These are phyloP conservation scores for Betta splendens DNA, from an alignment of 2,797 vertebrate species.

Conservation along the genomic window DNA sequence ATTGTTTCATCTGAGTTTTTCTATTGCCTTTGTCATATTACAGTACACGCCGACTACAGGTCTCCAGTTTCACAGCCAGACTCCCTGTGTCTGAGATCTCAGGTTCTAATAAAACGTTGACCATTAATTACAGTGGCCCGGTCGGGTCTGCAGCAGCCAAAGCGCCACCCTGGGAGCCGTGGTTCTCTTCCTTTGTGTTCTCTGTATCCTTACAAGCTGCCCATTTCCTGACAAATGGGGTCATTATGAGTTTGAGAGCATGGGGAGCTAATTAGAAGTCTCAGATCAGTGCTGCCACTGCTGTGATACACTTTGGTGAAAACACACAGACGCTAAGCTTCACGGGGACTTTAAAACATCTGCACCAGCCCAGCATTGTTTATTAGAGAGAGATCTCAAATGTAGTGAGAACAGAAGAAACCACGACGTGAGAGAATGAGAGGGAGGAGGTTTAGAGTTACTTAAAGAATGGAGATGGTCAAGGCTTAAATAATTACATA, in stretches of 20 bases:
- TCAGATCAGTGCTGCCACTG: slow-evolving; percentile 62
- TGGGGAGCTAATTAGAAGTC: slow-evolving; percentile 68
- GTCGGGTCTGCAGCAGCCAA: background rate
- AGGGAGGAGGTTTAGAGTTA: too few relatives aligned
- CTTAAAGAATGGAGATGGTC: too few relatives aligned
- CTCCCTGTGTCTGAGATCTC: background rate
- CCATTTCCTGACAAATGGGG: slow-evolving; percentile 57
- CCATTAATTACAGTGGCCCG: background rate
- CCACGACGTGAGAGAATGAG: too few relatives aligned
- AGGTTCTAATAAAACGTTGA: background rate
- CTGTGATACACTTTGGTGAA: slow-evolving; percentile 48
- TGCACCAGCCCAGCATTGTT: slow-evolving; percentile 24
- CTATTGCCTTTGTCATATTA: too few relatives aligned
- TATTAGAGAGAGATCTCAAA: background rate
- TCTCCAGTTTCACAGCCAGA: too few relatives aligned
- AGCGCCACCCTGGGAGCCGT: background rate
- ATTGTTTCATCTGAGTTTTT: too few relatives aligned
- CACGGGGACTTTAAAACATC: slow-evolving; percentile 54
- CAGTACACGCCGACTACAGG: too few relatives aligned
- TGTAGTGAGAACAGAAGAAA: too few relatives aligned
- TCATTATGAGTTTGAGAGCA: slow-evolving; percentile 60
- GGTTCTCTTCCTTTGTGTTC: background rate
- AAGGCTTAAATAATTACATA: too few relatives aligned
- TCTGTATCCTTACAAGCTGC: slow-evolving; percentile 34
- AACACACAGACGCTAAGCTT: slow-evolving; percentile 32